These are phyloP conservation scores for Lycia hirtaria DNA, from an alignment of 2,888 invertebrate genomes.

Conservation along the genomic window DNA sequence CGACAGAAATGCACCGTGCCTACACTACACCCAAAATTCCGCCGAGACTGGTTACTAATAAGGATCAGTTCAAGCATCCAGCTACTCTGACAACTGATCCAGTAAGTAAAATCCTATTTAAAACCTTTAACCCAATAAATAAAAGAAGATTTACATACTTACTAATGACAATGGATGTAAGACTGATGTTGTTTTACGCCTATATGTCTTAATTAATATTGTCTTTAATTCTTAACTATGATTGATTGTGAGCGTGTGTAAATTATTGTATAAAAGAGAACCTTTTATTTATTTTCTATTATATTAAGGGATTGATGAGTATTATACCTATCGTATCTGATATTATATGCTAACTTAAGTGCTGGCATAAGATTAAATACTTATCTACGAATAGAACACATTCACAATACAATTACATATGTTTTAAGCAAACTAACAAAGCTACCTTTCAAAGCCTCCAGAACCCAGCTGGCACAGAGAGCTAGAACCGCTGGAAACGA, in stretches of 20 bases:
- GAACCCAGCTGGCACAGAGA: conserved; percentile 62
- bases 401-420: no score
- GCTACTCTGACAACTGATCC: conserved; percentile 47
- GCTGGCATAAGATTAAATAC: no score
- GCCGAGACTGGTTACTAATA: conserved; percentile 62
- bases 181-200: no score
- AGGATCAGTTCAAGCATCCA: conserved; percentile 67
- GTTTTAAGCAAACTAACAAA: not conserved
- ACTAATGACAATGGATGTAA: no score
- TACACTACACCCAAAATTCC: conserved; percentile 53
- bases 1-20: conserved; percentile 63
- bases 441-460: conserved; percentile 45
- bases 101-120: conserved; percentile 50
- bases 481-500: conserved; percentile 68
- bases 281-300: not conserved
- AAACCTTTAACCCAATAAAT: no score
- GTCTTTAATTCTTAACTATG: no score
- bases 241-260: no score
- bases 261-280: no score
- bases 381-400: no score
- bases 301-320: not conserved
- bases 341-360: no score
- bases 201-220: no score
- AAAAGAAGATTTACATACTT: no score
- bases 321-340: not conserved